phyloP scores from a whole-genome alignment of 2,113 vertebrate species.

The Crotalus viridis region DNA sequence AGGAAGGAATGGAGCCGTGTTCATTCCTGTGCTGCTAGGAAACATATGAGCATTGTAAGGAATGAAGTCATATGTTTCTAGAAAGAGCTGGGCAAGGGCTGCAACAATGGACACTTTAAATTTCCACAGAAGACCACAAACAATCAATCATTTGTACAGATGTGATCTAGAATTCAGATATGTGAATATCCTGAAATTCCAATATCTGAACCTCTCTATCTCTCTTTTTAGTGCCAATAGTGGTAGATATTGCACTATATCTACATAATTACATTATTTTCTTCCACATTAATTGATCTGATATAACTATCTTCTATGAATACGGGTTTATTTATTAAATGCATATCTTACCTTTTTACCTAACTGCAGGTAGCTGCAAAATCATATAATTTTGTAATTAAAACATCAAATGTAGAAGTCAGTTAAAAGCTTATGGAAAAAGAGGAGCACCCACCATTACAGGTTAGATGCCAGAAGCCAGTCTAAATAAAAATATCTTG shows the following conservation, averaged over 20 bases:
- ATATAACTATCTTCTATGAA: neutral
- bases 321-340: neutral
- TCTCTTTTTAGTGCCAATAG: neutral
- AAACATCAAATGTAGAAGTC: neutral
- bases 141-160: neutral
- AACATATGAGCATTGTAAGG: neutral
- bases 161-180: neutral
- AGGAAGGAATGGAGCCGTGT: neutral
- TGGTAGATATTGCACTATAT: neutral
- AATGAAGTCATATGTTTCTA: neutral
- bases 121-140: neutral
- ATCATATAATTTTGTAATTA: neutral
- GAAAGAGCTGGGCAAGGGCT: neutral
- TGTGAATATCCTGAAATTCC: neutral
- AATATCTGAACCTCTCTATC: neutral
- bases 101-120: neutral
- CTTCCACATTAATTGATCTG: neutral
- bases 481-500: neutral
- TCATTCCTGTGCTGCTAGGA: neutral
- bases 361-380: neutral
- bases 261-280: neutral
- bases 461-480: neutral
- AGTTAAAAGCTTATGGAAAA: neutral
- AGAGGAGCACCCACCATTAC: neutral
- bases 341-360: neutral